Evolutionary conservation across 2,113 vertebrate species (phyloP).

Genomic region (Peromyscus californicus): DNA sequence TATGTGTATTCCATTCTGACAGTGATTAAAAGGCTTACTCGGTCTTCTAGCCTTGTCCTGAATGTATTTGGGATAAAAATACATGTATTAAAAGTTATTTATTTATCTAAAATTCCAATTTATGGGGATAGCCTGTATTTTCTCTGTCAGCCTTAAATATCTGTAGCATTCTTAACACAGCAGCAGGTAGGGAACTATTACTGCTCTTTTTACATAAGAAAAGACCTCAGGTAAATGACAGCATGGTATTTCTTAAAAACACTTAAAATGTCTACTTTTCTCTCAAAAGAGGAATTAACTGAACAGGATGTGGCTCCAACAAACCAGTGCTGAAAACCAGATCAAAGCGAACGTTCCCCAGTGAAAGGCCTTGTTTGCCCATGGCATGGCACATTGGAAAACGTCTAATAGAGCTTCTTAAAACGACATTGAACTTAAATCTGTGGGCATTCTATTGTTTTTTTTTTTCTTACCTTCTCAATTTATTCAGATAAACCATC

Average conservation of each 20-base stretch:
- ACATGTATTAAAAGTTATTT: slow-evolving; percentile 52
- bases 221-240: slow-evolving; percentile 62
- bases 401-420: slow-evolving; percentile 28
- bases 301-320: slow-evolving; percentile 27
- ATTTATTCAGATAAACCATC: slow-evolving; percentile 39
- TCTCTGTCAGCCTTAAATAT: slow-evolving; percentile 59
- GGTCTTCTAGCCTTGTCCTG: slow-evolving; percentile 35
- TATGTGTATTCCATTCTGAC: slow-evolving; percentile 29
- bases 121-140: slow-evolving; percentile 58
- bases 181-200: slow-evolving; percentile 48
- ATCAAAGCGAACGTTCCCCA: slow-evolving; percentile 51
- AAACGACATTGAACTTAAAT: slow-evolving; percentile 50
- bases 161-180: slow-evolving; percentile 56
- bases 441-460: slow-evolving; percentile 3
- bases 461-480: slow-evolving; percentile 17
- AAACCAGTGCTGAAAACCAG: slow-evolving; percentile 60
- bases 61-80: slow-evolving; percentile 61
- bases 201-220: slow-evolving; percentile 69
- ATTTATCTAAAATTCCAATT: slow-evolving; percentile 73
- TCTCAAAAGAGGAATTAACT: slow-evolving; percentile 37
- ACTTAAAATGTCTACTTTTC: slow-evolving; percentile 65
- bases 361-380: slow-evolving; percentile 15
- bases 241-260: slow-evolving; percentile 37
- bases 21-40: slow-evolving; percentile 56
- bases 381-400: slow-evolving; percentile 52